These are phyloP conservation scores for Psittacus erithacus DNA, from an alignment of 2,113 vertebrate species.

Conservation along the genomic window DNA sequence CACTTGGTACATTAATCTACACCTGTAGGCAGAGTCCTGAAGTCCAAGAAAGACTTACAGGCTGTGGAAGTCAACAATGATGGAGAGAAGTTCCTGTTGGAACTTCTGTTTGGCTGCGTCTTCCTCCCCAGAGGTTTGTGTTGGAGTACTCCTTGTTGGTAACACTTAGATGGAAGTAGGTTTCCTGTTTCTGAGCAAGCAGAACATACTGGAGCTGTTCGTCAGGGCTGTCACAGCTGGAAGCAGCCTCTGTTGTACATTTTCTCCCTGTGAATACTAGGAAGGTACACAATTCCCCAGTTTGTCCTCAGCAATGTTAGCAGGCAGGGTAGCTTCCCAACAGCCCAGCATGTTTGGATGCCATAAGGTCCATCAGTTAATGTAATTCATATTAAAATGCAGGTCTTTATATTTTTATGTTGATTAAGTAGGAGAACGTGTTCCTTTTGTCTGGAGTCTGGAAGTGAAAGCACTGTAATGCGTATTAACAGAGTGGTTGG, in stretches of 20 bases:
- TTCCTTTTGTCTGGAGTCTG: neutral
- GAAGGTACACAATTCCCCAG: rapidly evolving
- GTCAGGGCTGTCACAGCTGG: neutral
- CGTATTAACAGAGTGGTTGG: neutral
- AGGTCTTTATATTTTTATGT: neutral
- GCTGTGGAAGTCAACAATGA: neutral
- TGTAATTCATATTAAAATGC: neutral
- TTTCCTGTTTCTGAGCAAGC: neutral
- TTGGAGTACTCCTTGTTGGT: neutral
- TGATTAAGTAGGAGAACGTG: neutral
- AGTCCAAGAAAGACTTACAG: neutral
- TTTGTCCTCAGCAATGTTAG: neutral
- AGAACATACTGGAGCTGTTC: neutral
- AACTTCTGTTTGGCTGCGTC: neutral
- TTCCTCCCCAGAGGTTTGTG: neutral
- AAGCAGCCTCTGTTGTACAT: neutral
- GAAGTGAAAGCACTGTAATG: neutral
- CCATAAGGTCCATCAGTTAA: neutral
- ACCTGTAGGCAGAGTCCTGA: neutral
- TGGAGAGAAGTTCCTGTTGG: neutral
- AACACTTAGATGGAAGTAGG: neutral
- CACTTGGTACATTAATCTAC: neutral
- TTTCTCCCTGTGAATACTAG: neutral
- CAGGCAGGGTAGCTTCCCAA: neutral
- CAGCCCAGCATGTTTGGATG: neutral